Evolutionary conservation across 2,888 invertebrate species (phyloP).

Genomic region (Xanthia icteritia): DNA sequence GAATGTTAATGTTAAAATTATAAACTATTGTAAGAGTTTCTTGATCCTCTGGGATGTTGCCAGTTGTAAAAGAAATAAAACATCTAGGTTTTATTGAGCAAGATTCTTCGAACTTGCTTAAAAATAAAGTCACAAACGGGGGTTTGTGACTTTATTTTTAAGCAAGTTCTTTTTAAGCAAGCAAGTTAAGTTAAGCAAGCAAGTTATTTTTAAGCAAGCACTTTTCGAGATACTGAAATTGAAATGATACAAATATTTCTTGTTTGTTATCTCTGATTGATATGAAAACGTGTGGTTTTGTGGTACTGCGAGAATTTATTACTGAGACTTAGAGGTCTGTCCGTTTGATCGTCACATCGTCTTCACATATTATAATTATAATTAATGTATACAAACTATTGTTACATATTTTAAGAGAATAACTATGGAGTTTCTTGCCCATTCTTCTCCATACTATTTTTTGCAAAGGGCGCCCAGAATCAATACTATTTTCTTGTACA

Average conservation of each 20-base stretch:
- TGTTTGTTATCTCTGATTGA: neutral
- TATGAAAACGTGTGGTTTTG: neutral
- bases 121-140: no score
- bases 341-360: neutral
- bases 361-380: neutral
- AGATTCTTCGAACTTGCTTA: neutral
- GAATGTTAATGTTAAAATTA: conserved; percentile 12
- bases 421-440: neutral
- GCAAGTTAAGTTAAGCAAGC: no score
- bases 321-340: neutral
- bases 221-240: conserved; percentile 13
- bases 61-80: conserved; percentile 30
- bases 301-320: neutral
- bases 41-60: neutral
- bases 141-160: conserved; percentile 4
- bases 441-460: neutral
- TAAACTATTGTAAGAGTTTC: conserved; percentile 23
- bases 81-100: conserved; percentile 31
- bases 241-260: neutral
- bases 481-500: neutral
- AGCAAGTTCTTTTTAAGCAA: no score
- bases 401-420: neutral
- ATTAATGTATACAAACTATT: neutral
- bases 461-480: neutral
- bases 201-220: no score